Evolutionary conservation across 2,113 vertebrate genomes (phyloP).

Genomic region (Seriola dumerili): DNA sequence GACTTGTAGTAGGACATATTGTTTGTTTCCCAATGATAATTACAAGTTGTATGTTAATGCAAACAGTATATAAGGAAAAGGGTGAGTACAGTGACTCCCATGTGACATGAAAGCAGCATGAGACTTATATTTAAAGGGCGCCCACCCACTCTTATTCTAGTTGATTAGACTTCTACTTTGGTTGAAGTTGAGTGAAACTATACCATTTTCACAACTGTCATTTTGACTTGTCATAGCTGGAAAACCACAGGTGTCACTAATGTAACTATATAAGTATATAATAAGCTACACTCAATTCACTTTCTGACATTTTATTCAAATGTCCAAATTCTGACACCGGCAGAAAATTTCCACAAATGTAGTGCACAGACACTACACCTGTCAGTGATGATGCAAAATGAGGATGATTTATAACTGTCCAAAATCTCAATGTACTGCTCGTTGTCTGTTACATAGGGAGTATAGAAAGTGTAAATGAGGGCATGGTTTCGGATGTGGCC

Average conservation of each 20-base stretch:
- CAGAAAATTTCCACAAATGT: background rate
- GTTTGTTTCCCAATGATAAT: no score
- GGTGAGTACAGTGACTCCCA: background rate
- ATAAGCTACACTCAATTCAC: background rate
- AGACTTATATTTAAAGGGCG: background rate
- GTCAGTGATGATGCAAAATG: background rate
- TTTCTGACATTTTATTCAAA: background rate
- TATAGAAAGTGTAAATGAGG: background rate
- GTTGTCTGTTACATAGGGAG: background rate
- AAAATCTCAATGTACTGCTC: background rate
- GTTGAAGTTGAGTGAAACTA: background rate
- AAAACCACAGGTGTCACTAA: background rate
- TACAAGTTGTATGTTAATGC: no score
- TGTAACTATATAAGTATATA: background rate
- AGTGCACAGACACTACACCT: background rate
- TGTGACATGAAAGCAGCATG: background rate
- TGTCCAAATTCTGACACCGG: background rate
- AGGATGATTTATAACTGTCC: background rate
- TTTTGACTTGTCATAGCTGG: background rate
- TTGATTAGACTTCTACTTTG: background rate
- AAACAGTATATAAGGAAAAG: background rate
- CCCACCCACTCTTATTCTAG: background rate
- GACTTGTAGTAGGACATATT: background rate
- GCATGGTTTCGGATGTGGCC: background rate
- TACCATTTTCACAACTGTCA: background rate